phyloP scores from a whole-genome alignment of 2,113 vertebrate species.

The cat (Felis catus) region F.catus_Fca126_mat1.0 CM031413.1:151584501-151585000 shows the following conservation, averaged over 20 bases:
- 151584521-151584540: neutral
- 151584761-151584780: neutral
- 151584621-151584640: neutral
- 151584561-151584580: neutral
- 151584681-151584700: slow-evolving; percentile 8
- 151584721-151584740: neutral
- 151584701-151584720: neutral
- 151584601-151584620: neutral
- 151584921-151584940: neutral
- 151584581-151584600: slow-evolving; percentile 39
- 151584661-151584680: neutral
- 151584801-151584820: neutral
- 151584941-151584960: neutral
- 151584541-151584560: slow-evolving; percentile 9
- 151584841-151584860: neutral
- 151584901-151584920: neutral
- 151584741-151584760: no score
- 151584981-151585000: neutral
- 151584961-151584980: neutral
- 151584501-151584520: neutral
- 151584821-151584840: neutral
- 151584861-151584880: neutral
- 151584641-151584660: neutral
- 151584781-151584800: neutral
- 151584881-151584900: neutral